These are phyloP conservation scores for Creontiades dilutus DNA, from an alignment of 2,888 invertebrate genomes.

Conservation along the genomic window DNA sequence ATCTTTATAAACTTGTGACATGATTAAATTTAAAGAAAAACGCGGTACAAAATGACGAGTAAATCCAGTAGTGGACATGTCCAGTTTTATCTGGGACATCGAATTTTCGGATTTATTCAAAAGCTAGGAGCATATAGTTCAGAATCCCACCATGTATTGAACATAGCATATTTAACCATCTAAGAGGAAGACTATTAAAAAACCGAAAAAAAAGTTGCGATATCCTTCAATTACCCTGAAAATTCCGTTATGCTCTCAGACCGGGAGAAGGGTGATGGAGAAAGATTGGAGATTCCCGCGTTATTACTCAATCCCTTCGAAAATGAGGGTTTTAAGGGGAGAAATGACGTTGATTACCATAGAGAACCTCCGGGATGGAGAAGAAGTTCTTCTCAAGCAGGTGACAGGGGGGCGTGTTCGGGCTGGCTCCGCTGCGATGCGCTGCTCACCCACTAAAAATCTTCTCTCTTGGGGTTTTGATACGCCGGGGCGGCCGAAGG, in stretches of 20 bases:
- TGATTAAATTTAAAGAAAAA: too few relatives aligned
- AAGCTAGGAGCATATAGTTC: too few relatives aligned
- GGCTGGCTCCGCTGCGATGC: background rate
- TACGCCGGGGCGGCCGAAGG: background rate
- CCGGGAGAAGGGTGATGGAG: background rate
- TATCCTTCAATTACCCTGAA: slow-evolving; percentile 9
- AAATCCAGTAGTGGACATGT: too few relatives aligned
- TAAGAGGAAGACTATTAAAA: too few relatives aligned
- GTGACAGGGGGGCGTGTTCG: slow-evolving; percentile 51
- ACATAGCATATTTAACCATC: too few relatives aligned
- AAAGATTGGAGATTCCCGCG: background rate
- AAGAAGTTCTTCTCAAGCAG: slow-evolving; percentile 44
- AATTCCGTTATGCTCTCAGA: slow-evolving; percentile 25
- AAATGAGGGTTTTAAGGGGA: slow-evolving; percentile 14
- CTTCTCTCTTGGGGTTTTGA: slow-evolving; percentile 10
- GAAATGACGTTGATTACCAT: slow-evolving; percentile 62
- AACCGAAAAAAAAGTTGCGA: background rate
- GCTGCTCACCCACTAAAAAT: slow-evolving; percentile 9
- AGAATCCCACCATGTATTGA: too few relatives aligned
- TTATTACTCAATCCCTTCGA: slow-evolving; percentile 45
- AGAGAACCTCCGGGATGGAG: slow-evolving; percentile 43
- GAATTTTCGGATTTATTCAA: too few relatives aligned
- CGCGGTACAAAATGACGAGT: too few relatives aligned
- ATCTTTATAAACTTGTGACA: too few relatives aligned
- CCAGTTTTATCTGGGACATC: too few relatives aligned